These are phyloP conservation scores for Dasypogon diadema DNA, from an alignment of 2,888 invertebrate species.

Conservation along the genomic window DNA sequence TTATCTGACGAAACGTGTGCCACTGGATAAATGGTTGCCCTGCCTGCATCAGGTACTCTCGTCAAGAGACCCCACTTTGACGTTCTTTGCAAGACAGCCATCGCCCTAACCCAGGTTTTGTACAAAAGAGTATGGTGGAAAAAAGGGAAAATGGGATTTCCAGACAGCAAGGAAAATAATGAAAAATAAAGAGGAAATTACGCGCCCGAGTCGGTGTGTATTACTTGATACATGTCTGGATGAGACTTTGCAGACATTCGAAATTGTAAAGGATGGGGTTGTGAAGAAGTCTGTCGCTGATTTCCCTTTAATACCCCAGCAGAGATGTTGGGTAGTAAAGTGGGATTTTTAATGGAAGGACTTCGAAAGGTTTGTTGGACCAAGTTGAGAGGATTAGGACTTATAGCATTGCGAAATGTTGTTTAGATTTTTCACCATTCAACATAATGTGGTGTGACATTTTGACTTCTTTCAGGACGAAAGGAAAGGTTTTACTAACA, in stretches of 20 bases:
- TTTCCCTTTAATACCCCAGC: slow-evolving; percentile 17
- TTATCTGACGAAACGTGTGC: slow-evolving; percentile 46
- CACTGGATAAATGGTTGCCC: slow-evolving; percentile 37
- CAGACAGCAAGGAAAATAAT: slow-evolving; percentile 38
- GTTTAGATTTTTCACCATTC: too few species aligned
- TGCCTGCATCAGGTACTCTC: slow-evolving; percentile 28
- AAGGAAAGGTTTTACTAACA: too few species aligned
- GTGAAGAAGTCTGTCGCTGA: slow-evolving; percentile 12
- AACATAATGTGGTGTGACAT: too few species aligned
- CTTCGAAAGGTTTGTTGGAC: neutral
- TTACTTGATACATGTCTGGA: slow-evolving; percentile 44
- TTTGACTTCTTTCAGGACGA: too few species aligned
- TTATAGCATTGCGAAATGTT: neutral
- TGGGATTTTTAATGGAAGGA: slow-evolving; percentile 17
- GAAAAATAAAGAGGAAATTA: slow-evolving; percentile 47
- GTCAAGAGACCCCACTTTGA: slow-evolving; percentile 14
- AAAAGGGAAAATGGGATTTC: slow-evolving; percentile 30
- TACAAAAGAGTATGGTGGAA: neutral
- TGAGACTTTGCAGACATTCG: slow-evolving; percentile 18
- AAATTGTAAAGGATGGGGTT: slow-evolving; percentile 23
- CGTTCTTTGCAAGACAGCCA: slow-evolving; percentile 8
- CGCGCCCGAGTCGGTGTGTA: slow-evolving; percentile 35
- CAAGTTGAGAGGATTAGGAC: neutral
- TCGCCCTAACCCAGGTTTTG: neutral
- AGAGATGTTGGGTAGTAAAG: slow-evolving; percentile 10